phyloP scores from a whole-genome alignment of 2,888 invertebrate species.

The Drosophila sordidula region DNA sequence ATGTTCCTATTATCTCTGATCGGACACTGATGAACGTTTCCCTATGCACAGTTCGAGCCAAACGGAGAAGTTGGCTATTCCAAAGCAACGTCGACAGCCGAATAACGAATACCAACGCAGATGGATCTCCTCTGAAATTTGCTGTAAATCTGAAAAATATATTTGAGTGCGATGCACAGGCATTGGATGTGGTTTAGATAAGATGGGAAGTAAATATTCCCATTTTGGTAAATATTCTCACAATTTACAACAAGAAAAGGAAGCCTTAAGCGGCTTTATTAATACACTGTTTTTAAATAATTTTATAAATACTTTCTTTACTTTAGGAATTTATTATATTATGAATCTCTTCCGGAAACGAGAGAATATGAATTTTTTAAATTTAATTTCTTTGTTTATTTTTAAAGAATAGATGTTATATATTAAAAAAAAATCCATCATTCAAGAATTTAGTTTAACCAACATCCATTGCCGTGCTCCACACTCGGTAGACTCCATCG shows the following conservation, averaged over 20 bases:
- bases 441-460: background rate
- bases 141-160: slow-evolving; percentile 43
- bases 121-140: slow-evolving; percentile 19
- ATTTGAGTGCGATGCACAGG: slow-evolving; percentile 59
- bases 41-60: background rate
- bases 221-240: background rate
- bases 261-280: no score
- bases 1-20: background rate
- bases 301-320: no score
- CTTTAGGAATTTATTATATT: no score
- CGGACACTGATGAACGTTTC: slow-evolving; percentile 2
- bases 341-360: no score
- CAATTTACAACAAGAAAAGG: no score
- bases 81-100: slow-evolving; percentile 29
- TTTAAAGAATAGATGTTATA: background rate
- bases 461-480: slow-evolving; percentile 51
- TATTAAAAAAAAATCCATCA: background rate
- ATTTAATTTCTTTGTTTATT: no score
- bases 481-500: slow-evolving; percentile 35
- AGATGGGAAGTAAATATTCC: background rate
- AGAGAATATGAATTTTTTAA: no score
- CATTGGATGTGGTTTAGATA: slow-evolving; percentile 14
- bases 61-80: background rate
- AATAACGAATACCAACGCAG: slow-evolving; percentile 46
- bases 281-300: no score